phyloP scores from a whole-genome alignment of 2,113 vertebrate genomes.

The Dinomys branickii region DNA sequence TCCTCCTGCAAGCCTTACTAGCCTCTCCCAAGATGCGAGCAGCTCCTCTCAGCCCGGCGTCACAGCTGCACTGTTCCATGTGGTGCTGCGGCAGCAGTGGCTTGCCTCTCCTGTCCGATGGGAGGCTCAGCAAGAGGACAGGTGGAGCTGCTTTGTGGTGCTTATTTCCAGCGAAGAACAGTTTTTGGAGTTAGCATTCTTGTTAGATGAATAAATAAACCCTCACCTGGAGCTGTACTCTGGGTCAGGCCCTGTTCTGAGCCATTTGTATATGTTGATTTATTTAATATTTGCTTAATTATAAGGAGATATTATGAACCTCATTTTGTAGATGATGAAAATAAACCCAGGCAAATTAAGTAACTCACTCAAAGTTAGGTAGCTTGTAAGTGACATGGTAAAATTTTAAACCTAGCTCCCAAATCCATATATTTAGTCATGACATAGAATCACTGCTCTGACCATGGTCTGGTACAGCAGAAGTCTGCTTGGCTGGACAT shows the following conservation, averaged over 20 bases:
- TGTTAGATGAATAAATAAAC: neutral
- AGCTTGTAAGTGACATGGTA: neutral
- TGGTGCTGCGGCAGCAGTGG: too few relatives aligned
- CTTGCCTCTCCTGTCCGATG: neutral
- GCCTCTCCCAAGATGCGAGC: neutral
- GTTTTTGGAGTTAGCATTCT: neutral
- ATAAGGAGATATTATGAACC: neutral
- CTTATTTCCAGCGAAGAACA: neutral
- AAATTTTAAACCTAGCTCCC: neutral
- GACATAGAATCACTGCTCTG: neutral
- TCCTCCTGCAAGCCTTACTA: neutral
- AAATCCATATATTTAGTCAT: neutral
- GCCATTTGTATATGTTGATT: neutral
- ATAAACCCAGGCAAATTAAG: constrained; percentile 26
- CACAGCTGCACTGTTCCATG: neutral
- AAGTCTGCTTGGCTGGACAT: neutral
- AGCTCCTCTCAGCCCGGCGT: neutral
- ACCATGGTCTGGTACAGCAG: neutral
- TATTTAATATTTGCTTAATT: neutral
- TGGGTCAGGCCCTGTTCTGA: neutral
- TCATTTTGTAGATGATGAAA: neutral
- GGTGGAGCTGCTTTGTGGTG: neutral
- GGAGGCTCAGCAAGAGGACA: neutral
- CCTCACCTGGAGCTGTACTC: neutral
- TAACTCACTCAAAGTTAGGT: neutral